Conservation (phyloP, 2,113 vertebrate genomes). For the Ammodramus savannarum region DNA sequence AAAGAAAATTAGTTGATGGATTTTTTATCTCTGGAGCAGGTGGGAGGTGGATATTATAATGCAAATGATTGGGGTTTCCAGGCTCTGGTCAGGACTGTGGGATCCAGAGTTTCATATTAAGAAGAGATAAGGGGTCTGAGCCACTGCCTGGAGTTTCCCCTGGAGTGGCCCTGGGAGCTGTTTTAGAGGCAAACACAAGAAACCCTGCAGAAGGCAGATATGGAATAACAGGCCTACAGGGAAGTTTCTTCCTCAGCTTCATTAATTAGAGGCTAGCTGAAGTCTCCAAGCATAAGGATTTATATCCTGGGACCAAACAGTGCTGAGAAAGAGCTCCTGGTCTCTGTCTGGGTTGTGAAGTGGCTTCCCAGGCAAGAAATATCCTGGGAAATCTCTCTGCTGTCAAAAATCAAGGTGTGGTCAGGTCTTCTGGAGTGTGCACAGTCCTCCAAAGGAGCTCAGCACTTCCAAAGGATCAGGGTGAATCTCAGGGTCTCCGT, state of each 20-base stretch:
- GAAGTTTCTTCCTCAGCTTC: neutral
- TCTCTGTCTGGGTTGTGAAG: neutral
- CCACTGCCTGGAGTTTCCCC: neutral
- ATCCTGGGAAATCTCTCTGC: neutral
- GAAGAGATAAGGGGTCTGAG: neutral
- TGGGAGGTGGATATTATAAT: neutral
- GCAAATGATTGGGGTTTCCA: neutral
- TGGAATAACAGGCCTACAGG: neutral
- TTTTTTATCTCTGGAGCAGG: neutral
- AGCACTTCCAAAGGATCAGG: neutral
- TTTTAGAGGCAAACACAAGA: neutral
- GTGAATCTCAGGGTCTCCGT: neutral
- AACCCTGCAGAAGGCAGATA: slow-evolving; percentile 17
- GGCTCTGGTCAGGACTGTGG: neutral
- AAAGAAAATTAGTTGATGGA: neutral
- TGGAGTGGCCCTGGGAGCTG: neutral
- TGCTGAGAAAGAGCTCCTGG: neutral
- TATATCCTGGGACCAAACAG: neutral
- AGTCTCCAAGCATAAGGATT: neutral
- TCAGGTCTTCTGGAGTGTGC: neutral
- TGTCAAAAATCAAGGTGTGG: neutral
- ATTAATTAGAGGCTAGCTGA: neutral
- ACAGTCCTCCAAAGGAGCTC: neutral
- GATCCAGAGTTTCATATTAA: neutral
- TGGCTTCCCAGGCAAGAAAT: neutral